Conservation (phyloP, 2,797 vertebrate genomes). For the Chaetophractus vellerosus region DNA sequence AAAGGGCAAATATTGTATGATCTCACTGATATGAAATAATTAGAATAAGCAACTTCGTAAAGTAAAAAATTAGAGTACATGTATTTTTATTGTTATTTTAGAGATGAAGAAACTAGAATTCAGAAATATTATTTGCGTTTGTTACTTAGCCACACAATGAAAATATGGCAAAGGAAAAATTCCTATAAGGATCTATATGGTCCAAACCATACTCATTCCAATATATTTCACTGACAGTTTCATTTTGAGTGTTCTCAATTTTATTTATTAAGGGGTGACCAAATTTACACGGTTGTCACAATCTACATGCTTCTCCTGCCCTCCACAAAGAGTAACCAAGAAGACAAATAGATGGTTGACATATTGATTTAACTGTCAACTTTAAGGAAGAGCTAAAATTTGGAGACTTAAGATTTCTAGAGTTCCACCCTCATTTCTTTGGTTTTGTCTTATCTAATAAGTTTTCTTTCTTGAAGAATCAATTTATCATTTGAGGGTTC, state of each 20-base stretch:
- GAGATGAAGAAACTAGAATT: background rate
- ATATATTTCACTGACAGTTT: background rate
- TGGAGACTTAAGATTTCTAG: background rate
- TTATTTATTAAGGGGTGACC: background rate
- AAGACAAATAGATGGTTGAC: background rate
- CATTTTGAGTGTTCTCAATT: background rate
- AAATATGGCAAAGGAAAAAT: background rate
- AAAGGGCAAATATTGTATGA: too few species aligned
- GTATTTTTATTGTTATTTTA: background rate
- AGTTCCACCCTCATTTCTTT: background rate
- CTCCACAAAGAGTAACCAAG: background rate
- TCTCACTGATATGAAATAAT: too few species aligned
- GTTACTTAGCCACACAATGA: background rate
- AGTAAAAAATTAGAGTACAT: too few species aligned
- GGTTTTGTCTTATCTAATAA: background rate
- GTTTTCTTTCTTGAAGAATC: background rate
- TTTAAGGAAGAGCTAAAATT: background rate
- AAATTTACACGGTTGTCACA: background rate
- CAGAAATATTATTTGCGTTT: slow-evolving; percentile 55
- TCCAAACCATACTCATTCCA: background rate
- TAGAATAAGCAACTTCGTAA: too few species aligned
- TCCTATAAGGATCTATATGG: background rate
- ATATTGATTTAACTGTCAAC: background rate
- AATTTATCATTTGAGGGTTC: background rate
- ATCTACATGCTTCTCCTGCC: background rate